phyloP scores from a whole-genome alignment of 2,888 invertebrate species.

The Drosophila greeni region DNA sequence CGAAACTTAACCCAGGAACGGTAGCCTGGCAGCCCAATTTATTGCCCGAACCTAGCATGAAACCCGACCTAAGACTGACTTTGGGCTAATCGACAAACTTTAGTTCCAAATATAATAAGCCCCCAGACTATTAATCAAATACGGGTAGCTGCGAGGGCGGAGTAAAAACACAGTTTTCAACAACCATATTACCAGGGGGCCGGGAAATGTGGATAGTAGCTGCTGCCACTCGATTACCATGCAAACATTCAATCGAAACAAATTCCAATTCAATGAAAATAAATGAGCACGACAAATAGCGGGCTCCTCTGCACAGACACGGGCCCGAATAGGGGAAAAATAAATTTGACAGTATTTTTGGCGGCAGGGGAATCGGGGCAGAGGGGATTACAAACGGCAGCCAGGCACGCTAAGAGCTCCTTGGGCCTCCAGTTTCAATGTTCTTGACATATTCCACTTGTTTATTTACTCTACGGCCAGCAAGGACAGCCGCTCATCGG shows the following conservation, averaged over 20 bases:
- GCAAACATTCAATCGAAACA: slow-evolving; percentile 74
- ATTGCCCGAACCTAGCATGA: slow-evolving; percentile 40
- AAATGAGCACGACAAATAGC: slow-evolving; percentile 72
- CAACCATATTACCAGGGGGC: slow-evolving; percentile 40
- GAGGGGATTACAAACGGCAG: slow-evolving; percentile 63
- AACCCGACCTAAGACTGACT: slow-evolving; percentile 23
- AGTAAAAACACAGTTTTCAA: slow-evolving; percentile 55
- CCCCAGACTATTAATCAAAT: slow-evolving; percentile 62
- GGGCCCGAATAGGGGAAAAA: slow-evolving; percentile 4
- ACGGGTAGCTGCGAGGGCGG: slow-evolving; percentile 25
- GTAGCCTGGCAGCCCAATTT: slow-evolving; percentile 50
- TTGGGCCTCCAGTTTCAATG: slow-evolving; percentile 42
- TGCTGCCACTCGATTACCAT: slow-evolving; percentile 70
- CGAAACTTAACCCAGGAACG: slow-evolving; percentile 14
- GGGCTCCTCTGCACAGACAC: slow-evolving; percentile 31
- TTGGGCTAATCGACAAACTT: slow-evolving; percentile 67
- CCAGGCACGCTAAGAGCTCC: slow-evolving; percentile 58
- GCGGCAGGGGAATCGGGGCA: slow-evolving; percentile 1
- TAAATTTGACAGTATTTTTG: slow-evolving; percentile 63
- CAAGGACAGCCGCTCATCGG: slow-evolving; percentile 11
- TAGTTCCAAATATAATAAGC: slow-evolving; percentile 62
- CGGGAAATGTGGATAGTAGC: slow-evolving; percentile 11
- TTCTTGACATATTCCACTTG: slow-evolving; percentile 72
- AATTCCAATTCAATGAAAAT: slow-evolving; percentile 70
- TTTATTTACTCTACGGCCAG: slow-evolving; percentile 65